These are phyloP conservation scores for Cyanocitta stelleri DNA, from an alignment of 2,113 vertebrate genomes.

Conservation along the genomic window DNA sequence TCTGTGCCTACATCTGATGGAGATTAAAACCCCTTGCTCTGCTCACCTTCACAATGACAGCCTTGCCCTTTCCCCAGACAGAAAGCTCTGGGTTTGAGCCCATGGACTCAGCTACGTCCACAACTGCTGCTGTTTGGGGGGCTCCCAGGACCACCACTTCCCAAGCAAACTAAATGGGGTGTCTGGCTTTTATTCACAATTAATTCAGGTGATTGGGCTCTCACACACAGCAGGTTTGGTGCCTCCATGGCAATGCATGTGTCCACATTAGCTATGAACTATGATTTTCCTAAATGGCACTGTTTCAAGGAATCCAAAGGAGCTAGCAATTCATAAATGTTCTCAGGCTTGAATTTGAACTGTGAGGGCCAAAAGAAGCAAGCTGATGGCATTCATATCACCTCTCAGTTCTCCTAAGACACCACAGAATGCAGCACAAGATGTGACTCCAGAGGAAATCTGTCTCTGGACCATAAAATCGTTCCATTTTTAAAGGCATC, in stretches of 20 bases:
- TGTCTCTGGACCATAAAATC: background rate
- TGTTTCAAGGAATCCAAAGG: background rate
- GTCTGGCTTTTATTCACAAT: background rate
- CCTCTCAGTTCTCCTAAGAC: background rate
- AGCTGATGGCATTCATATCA: background rate
- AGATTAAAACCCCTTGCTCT: background rate
- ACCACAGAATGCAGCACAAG: background rate
- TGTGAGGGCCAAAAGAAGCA: background rate
- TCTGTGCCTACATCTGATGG: background rate
- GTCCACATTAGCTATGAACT: background rate
- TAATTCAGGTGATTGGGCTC: background rate
- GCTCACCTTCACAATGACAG: background rate
- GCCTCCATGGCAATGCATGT: background rate
- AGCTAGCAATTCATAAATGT: background rate
- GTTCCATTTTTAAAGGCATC: background rate
- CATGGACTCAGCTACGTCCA: background rate
- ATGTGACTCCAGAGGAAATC: background rate
- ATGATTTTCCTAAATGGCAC: background rate
- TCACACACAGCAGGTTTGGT: background rate
- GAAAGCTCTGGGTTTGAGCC: background rate
- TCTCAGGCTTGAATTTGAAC: background rate
- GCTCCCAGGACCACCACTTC: rapidly evolving
- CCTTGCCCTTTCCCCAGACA: background rate
- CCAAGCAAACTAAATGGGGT: background rate
- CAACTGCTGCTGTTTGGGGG: background rate